Evolutionary conservation across 2,113 vertebrate species (phyloP).

Genomic region (Pyxicephalus adspersus): DNA sequence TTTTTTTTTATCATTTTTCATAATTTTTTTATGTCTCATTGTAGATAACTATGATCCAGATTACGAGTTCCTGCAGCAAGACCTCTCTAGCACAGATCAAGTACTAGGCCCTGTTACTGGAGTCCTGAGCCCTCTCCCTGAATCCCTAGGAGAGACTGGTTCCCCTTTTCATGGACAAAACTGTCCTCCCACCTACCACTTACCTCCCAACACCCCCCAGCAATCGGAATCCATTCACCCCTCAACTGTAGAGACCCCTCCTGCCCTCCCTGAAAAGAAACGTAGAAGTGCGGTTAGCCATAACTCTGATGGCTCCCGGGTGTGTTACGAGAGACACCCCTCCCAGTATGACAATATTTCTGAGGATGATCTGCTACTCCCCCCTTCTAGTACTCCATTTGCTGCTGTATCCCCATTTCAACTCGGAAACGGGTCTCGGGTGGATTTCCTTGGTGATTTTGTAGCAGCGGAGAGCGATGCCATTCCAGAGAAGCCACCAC

Average conservation of each 20-base stretch:
- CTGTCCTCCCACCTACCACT: too few species aligned
- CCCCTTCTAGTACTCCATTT: slow-evolving; percentile 71
- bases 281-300: slow-evolving; percentile 82
- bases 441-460: slow-evolving; percentile 77
- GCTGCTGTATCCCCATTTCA: slow-evolving; percentile 83
- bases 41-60: slow-evolving; percentile 96
- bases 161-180: slow-evolving; percentile 80
- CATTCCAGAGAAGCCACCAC: slow-evolving; percentile 86
- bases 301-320: slow-evolving; percentile 74
- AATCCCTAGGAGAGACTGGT: slow-evolving; percentile 84
- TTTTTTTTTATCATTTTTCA: too few species aligned
- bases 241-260: slow-evolving; percentile 73
- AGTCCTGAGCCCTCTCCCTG: slow-evolving; percentile 88
- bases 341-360: slow-evolving; percentile 94
- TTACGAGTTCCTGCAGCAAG: slow-evolving; percentile 98
- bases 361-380: slow-evolving; percentile 79
- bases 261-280: slow-evolving; percentile 94
- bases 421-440: slow-evolving; percentile 75
- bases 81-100: slow-evolving; percentile 86
- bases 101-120: slow-evolving; percentile 76
- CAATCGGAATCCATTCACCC: slow-evolving; percentile 64
- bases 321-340: slow-evolving; percentile 85
- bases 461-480: slow-evolving; percentile 70
- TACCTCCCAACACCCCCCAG: slow-evolving; percentile 64
- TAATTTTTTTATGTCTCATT: slow-evolving; percentile 20